phyloP scores from a whole-genome alignment of 1,140 invertebrate genomes.

The Tetragonula clypearis region DNA sequence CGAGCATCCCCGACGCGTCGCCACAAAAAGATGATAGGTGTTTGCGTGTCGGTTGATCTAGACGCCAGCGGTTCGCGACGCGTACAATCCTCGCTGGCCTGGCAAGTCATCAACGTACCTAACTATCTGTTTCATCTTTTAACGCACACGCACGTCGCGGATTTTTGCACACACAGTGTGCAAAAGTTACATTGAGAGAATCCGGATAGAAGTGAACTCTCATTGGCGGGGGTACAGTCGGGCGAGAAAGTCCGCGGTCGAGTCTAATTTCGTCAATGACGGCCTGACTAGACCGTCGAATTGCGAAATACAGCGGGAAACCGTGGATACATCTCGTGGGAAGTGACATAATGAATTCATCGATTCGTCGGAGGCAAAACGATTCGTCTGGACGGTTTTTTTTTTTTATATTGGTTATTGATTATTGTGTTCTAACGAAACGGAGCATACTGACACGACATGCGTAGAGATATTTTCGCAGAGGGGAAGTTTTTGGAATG shows the following conservation, averaged over 20 bases:
- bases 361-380: not conserved
- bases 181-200: conserved; percentile 56
- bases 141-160: not conserved
- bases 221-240: conserved; percentile 30
- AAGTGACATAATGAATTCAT: not conserved
- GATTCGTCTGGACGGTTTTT: too few relatives aligned
- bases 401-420: too few relatives aligned
- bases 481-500: too few relatives aligned
- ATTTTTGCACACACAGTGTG: conserved; percentile 66
- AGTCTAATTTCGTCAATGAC: conserved; percentile 41
- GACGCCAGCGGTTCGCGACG: not conserved
- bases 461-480: too few relatives aligned
- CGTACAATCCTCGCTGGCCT: not conserved
- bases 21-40: not conserved
- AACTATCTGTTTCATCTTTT: conserved; percentile 36
- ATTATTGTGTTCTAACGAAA: too few relatives aligned
- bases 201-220: conserved; percentile 7
- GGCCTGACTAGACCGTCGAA: not conserved
- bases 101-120: conserved; percentile 23
- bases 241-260: conserved; percentile 18
- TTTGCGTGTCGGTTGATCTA: not conserved
- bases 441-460: too few relatives aligned
- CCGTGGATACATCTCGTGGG: not conserved
- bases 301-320: not conserved
- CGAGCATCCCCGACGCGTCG: not conserved